phyloP scores from a whole-genome alignment of 2,888 invertebrate genomes.

The Pristionchus mayeri region DNA sequence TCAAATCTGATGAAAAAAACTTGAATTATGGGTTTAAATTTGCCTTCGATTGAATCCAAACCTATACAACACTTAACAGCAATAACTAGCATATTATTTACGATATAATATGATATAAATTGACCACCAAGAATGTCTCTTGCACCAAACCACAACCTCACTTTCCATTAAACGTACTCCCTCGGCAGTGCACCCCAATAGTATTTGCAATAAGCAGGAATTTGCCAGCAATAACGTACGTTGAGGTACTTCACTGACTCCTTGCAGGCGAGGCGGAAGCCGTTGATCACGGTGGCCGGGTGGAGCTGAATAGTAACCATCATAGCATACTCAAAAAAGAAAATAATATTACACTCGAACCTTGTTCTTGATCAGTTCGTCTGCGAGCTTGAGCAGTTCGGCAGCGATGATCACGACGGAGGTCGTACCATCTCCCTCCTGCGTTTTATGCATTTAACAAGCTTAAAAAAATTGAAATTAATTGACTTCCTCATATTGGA shows the following conservation, averaged over 20 bases:
- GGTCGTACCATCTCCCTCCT: slow-evolving; percentile 98
- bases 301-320: slow-evolving; percentile 79
- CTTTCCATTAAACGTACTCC: too few species aligned
- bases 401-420: slow-evolving; percentile 89
- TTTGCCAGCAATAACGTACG: not conserved
- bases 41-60: too few species aligned
- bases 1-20: too few species aligned
- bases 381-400: slow-evolving; percentile 89
- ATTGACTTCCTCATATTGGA: too few species aligned
- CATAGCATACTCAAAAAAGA: not conserved
- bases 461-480: too few species aligned
- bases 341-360: slow-evolving; percentile 77
- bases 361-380: slow-evolving; percentile 97
- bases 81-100: too few species aligned
- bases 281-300: slow-evolving; percentile 97
- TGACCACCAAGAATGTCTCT: too few species aligned
- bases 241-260: slow-evolving; percentile 78
- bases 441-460: too few species aligned
- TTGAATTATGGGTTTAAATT: too few species aligned
- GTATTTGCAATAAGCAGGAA: too few species aligned
- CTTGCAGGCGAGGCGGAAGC: slow-evolving; percentile 97
- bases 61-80: too few species aligned
- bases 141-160: not conserved
- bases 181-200: too few species aligned
- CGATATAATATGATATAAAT: not conserved